Conservation (phyloP, 2,888 invertebrate genomes). For the Spodoptera exigua region DNA sequence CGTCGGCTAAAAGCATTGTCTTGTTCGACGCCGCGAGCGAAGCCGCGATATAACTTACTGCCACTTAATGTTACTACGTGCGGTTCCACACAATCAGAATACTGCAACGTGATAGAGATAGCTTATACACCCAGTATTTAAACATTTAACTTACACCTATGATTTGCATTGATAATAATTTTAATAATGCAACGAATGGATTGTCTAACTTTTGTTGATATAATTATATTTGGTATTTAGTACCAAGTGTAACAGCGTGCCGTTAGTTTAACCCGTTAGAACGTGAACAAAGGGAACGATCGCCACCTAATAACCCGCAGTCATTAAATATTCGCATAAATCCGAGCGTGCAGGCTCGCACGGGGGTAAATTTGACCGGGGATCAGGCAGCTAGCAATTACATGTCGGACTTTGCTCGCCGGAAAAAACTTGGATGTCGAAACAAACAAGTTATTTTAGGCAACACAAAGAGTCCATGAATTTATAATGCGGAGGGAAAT, state of each 20-base stretch:
- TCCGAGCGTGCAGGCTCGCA: conserved; percentile 39
- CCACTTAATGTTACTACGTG: conserved; percentile 46
- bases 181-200: too few relatives aligned
- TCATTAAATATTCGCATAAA: conserved; percentile 58
- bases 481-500: conserved; percentile 84
- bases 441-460: conserved; percentile 84
- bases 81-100: conserved; percentile 38
- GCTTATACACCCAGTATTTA: too few relatives aligned
- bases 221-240: not conserved
- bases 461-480: conserved; percentile 85
- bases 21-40: conserved; percentile 61
- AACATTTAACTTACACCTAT: too few relatives aligned
- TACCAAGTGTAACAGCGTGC: conserved; percentile 2
- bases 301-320: conserved; percentile 28
- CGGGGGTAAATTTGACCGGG: conserved; percentile 48
- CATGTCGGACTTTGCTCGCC: conserved; percentile 66
- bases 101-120: too few relatives aligned
- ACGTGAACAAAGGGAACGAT: conserved; percentile 16
- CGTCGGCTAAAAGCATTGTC: conserved; percentile 74
- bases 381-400: conserved; percentile 73
- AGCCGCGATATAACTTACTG: conserved; percentile 56
- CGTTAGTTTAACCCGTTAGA: not conserved
- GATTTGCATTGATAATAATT: too few relatives aligned
- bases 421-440: conserved; percentile 73
- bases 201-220: too few relatives aligned